phyloP scores from a whole-genome alignment of 2,888 invertebrate species.

The Nebria salina region DNA sequence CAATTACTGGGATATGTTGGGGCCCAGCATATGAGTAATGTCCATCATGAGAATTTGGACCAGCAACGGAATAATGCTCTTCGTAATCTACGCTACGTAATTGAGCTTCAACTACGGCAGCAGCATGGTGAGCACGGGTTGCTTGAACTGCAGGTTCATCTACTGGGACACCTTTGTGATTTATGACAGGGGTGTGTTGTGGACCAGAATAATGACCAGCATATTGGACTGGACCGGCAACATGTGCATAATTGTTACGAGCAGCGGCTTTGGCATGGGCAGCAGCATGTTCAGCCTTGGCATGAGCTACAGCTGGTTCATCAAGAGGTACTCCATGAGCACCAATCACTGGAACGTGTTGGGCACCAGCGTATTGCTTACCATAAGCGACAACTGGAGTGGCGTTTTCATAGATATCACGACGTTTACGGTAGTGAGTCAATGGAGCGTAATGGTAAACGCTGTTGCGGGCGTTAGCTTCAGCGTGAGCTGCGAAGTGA shows the following conservation, averaged over 20 bases:
- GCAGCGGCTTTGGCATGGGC: conserved; percentile 64
- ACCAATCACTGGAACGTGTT: conserved; percentile 61
- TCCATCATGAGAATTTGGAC: conserved; percentile 31
- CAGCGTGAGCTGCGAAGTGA: conserved; percentile 69
- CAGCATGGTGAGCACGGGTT: conserved; percentile 39
- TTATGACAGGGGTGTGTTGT: conserved; percentile 4
- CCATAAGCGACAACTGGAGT: conserved; percentile 52
- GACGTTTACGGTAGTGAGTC: conserved; percentile 35
- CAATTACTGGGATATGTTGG: conserved; percentile 53
- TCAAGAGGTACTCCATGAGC: conserved; percentile 69
- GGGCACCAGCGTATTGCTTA: conserved; percentile 51
- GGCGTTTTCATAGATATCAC: conserved; percentile 54
- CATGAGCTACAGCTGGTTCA: conserved; percentile 70
- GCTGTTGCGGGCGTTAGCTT: conserved; percentile 56
- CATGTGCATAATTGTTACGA: conserved; percentile 58
- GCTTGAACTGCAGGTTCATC: conserved; percentile 46
- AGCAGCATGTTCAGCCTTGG: conserved; percentile 69
- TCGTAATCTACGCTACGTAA: conserved; percentile 59
- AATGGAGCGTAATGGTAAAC: conserved; percentile 11
- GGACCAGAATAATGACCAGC: conserved; percentile 48
- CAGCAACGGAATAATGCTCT: conserved; percentile 47
- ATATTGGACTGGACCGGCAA: conserved; percentile 53
- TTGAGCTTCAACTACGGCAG: conserved; percentile 52
- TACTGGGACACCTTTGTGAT: conserved; percentile 12
- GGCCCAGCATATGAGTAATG: conserved; percentile 42